phyloP scores from a whole-genome alignment of 2,888 invertebrate genomes.

The Stenodera caucasica region DNA sequence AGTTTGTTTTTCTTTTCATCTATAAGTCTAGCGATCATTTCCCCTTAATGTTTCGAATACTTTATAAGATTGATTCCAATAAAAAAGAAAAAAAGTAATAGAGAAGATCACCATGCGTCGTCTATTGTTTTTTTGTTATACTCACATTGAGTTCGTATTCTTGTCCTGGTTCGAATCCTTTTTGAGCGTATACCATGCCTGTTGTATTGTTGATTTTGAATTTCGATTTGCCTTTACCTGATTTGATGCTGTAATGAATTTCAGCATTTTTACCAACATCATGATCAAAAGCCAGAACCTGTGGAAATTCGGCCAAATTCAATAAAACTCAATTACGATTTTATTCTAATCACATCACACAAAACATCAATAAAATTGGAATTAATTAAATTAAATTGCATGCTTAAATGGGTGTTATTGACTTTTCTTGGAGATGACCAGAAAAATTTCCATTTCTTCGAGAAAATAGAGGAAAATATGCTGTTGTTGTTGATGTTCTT shows the following conservation, averaged over 20 bases:
- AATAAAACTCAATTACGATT: too few species aligned
- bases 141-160: constrained; percentile 69
- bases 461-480: too few species aligned
- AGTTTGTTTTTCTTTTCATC: too few species aligned
- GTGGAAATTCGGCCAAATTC: constrained; percentile 16
- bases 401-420: neutral
- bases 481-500: neutral
- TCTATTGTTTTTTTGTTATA: constrained; percentile 24
- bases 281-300: constrained; percentile 81
- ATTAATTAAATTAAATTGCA: neutral
- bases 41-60: too few species aligned
- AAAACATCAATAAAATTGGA: too few species aligned
- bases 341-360: too few species aligned
- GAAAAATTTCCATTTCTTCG: neutral
- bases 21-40: too few species aligned
- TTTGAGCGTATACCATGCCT: constrained; percentile 79
- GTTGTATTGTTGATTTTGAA: constrained; percentile 81
- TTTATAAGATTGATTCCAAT: too few species aligned
- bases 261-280: constrained; percentile 82
- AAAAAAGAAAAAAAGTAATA: too few species aligned
- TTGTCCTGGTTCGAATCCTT: constrained; percentile 69
- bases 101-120: too few species aligned
- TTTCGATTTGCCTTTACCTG: constrained; percentile 75
- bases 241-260: constrained; percentile 78
- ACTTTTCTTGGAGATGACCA: neutral